A percentile compares a stretch with the other conserved stretches of the same genome.
Evolutionary conservation across 2,113 vertebrate species (phyloP).

Genomic region (Clinocottus analis): DNA sequence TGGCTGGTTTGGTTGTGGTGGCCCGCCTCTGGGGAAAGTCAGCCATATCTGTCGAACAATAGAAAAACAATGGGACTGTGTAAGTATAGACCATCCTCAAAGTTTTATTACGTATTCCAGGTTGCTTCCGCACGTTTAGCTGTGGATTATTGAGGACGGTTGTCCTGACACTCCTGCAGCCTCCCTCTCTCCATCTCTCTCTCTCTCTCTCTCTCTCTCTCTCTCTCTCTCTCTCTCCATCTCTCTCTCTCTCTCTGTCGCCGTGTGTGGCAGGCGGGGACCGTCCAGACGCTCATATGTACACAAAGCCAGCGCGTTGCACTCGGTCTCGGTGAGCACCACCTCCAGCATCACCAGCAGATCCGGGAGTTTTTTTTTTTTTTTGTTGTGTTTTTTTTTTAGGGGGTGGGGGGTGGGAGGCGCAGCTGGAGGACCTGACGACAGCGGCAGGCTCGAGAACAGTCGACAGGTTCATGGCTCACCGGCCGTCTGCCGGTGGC

Average conservation of each 20-base stretch:
- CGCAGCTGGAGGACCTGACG: constrained; percentile 22
- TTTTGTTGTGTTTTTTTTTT: constrained; percentile 11
- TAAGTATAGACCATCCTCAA: not conserved
- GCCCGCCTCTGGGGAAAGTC: not conserved
- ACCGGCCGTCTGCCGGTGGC: not conserved
- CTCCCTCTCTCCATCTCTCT: not conserved
- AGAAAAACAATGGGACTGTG: not conserved
- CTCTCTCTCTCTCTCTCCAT: not conserved
- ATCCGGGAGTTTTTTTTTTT: constrained; percentile 31
- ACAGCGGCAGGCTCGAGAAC: not conserved
- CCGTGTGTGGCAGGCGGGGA: constrained; percentile 19
- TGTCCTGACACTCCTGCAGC: not conserved
- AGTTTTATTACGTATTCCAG: not conserved
- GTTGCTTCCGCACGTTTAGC: not conserved
- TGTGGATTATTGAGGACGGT: not conserved
- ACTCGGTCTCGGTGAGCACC: constrained; percentile 50
- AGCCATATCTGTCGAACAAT: not conserved
- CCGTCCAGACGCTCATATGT: constrained; percentile 41
- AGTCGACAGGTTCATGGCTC: constrained; percentile 4
- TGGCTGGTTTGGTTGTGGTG: not conserved
- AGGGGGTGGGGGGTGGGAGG: not conserved
- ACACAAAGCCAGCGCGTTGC: constrained; percentile 68
- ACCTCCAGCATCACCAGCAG: constrained; percentile 26
- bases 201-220: not conserved
- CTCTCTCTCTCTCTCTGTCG: not conserved